Base-by-base conservation (phyloP, 2,113 vertebrate genomes). In the Osmerus mordax region DNA sequence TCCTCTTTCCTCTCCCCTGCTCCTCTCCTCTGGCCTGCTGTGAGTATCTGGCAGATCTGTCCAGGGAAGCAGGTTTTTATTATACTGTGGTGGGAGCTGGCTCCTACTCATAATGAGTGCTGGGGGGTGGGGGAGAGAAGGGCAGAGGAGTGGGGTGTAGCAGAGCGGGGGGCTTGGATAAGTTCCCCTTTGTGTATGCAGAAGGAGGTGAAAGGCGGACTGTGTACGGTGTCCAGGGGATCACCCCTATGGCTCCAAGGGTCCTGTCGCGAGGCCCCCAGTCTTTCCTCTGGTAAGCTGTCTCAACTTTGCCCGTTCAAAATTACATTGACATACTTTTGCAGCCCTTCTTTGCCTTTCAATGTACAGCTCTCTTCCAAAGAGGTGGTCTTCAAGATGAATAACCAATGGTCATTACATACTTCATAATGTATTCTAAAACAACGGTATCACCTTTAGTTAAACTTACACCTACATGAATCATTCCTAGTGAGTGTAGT, bases 131-230 rank as follows among this genome's bases (percentile, higher is more conserved):
- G 36, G 56, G 18, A 8, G 9, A 54, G 64, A 15, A 59, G 71
- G 63, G 55, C 73, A 62, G 21, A 25, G 69, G 77, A n/a, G 65
- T 63, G 32, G 83, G 29, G 67, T 65, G 72, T 63, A 72, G 14
- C 52, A 60, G 67, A 14, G 65, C 6, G 66, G 69, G 63, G 63
- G 15, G 54, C 15, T 74, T 85, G 93, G 91, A 96, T 95, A 97
- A 95, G 92, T 91, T 92, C 78, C 87, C 89, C 94, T 96, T 96
- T 97, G 94, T 98, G 94, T 92, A 88, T 91, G 89, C 81, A 87
- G 87, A 92, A 93, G 91, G 92, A 94, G 93, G 91, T 95, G 93
- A 95, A 95, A 95, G 92, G 91, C 86, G 83, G 92, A 89, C 91
- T 94, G 91, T 94, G 91, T 92, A 90, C 81, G 83, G 90, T 87